Evolutionary conservation across 2,797 vertebrate species (phyloP).

Genomic region (Agapornis canus): DNA sequence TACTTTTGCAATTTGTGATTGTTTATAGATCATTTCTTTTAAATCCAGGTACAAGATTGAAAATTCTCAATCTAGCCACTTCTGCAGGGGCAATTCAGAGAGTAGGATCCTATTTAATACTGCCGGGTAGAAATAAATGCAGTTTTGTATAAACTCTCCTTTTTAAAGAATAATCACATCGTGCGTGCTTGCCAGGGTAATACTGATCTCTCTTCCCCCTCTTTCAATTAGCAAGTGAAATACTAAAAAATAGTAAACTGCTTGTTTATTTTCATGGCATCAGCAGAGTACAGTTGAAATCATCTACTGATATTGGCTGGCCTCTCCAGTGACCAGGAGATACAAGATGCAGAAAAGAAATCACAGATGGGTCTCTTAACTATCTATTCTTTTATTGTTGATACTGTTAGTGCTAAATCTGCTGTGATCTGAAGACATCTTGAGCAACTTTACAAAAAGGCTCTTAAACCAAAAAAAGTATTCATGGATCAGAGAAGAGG

Average conservation of each 20-base stretch:
- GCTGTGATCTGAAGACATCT: constrained; percentile 69
- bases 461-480: constrained; percentile 68
- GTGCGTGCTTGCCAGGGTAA: constrained; percentile 40
- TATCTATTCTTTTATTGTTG: constrained; percentile 63
- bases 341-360: constrained; percentile 15
- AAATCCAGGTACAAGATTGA: constrained; percentile 81
- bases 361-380: constrained; percentile 47
- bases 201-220: not conserved
- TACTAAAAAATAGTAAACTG: constrained; percentile 55
- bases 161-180: constrained; percentile 65
- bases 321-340: constrained; percentile 37
- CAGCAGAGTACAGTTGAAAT: not conserved
- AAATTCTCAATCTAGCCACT: constrained; percentile 81
- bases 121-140: constrained; percentile 64
- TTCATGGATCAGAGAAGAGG: constrained; percentile 74
- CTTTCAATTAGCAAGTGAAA: constrained; percentile 64
- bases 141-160: constrained; percentile 61
- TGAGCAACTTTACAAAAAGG: constrained; percentile 74
- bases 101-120: constrained; percentile 66
- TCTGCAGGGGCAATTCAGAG: constrained; percentile 56
- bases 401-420: constrained; percentile 72
- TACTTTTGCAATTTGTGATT: constrained; percentile 86
- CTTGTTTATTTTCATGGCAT: constrained; percentile 27
- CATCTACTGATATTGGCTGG: not conserved
- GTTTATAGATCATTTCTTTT: constrained; percentile 87